A percentile compares a stretch with the other conserved stretches of the same genome.
phyloP scores from a whole-genome alignment of 2,113 vertebrate species.

The Raja brachyura region DNA sequence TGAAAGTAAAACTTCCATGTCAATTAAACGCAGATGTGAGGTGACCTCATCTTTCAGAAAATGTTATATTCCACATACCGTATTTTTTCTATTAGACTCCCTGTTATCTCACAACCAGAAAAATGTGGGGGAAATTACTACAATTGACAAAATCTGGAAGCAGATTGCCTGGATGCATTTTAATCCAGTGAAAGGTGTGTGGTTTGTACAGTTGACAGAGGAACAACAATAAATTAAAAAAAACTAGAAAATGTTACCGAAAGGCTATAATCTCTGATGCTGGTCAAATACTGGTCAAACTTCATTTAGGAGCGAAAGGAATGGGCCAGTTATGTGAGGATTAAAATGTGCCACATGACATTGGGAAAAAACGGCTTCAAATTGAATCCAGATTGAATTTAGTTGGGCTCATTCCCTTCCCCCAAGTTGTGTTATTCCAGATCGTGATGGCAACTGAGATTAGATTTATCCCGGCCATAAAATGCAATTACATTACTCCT shows the following conservation, averaged over 20 bases:
- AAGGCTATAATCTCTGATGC: background rate
- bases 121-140: background rate
- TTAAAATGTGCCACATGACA: background rate
- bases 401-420: background rate
- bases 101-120: background rate
- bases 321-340: background rate
- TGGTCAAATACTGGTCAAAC: constrained; percentile 29
- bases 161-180: background rate
- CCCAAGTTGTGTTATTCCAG: background rate
- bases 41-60: constrained; percentile 38
- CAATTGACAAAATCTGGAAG: background rate
- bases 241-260: background rate
- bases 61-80: constrained; percentile 34
- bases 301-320: background rate
- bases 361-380: background rate
- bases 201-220: background rate
- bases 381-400: constrained; percentile 29
- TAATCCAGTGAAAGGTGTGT: background rate
- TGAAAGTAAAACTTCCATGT: constrained; percentile 39
- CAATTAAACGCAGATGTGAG: constrained; percentile 38
- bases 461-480: background rate
- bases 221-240: background rate
- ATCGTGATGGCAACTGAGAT: background rate
- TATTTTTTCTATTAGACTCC: constrained; percentile 22
- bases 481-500: background rate